Conservation (phyloP, 2,888 invertebrate species). For the Entomobrya proxima region DNA sequence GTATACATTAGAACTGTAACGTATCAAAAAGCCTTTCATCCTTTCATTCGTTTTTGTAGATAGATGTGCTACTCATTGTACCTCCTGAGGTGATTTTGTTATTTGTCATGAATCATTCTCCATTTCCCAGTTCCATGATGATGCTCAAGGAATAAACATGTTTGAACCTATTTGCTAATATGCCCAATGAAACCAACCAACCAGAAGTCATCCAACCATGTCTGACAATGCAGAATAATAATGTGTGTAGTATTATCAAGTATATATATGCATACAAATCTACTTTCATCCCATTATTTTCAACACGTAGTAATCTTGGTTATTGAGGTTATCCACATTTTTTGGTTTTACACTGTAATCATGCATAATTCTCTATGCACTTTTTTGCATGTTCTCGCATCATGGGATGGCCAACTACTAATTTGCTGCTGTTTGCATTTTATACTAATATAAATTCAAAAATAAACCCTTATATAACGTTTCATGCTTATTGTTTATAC, state of each 20-base stretch:
- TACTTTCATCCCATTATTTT: background rate
- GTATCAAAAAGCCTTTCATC: too few species aligned
- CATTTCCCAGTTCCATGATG: too few species aligned
- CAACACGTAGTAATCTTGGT: background rate
- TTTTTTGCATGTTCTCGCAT: background rate
- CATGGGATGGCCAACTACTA: background rate
- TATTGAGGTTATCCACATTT: slow-evolving; percentile 13
- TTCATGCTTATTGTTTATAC: too few species aligned
- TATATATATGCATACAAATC: too few species aligned
- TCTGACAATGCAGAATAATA: background rate
- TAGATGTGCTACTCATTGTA: too few species aligned
- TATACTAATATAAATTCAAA: background rate
- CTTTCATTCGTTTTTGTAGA: too few species aligned
- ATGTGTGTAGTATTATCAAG: background rate
- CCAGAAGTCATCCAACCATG: background rate
- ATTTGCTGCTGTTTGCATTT: background rate
- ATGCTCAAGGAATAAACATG: too few species aligned
- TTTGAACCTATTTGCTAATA: background rate
- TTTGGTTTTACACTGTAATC: slow-evolving; percentile 2
- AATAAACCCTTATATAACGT: background rate
- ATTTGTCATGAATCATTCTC: too few species aligned
- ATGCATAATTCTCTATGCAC: background rate
- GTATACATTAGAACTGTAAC: too few species aligned
- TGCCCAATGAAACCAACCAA: background rate
- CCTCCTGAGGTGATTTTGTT: too few species aligned